Conservation (phyloP, 2,888 invertebrate species). For the Lottia gigantea region DNA sequence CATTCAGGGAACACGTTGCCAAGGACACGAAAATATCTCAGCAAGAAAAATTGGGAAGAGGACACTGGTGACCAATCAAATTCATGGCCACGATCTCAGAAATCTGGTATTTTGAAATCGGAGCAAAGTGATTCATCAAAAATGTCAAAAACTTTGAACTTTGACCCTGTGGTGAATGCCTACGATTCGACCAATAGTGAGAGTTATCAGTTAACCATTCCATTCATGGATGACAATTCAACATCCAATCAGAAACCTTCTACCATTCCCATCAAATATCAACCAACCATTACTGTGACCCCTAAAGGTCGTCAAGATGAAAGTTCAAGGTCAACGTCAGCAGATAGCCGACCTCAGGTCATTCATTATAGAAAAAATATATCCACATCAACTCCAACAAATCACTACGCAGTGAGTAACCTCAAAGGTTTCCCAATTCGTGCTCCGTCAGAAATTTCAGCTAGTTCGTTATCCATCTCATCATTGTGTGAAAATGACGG, state of each 20-base stretch:
- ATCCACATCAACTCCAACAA: neutral
- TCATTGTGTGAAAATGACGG: constrained; percentile 30
- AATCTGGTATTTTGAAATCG: constrained; percentile 53
- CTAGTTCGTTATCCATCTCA: constrained; percentile 27
- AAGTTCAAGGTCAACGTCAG: constrained; percentile 11
- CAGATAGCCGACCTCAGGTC: constrained; percentile 23
- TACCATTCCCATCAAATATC: constrained; percentile 45
- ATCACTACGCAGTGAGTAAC: constrained; percentile 13
- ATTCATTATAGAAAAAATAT: neutral
- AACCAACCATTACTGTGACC: constrained; percentile 50
- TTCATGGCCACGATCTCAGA: constrained; percentile 57
- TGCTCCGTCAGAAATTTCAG: constrained; percentile 21
- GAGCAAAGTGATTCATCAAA: constrained; percentile 41
- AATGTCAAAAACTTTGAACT: constrained; percentile 53
- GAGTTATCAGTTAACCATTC: constrained; percentile 41
- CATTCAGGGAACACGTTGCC: constrained; percentile 34
- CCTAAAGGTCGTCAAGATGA: constrained; percentile 31
- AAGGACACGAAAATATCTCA: constrained; percentile 19
- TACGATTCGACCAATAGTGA: constrained; percentile 51
- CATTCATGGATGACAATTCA: constrained; percentile 22
- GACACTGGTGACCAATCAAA: constrained; percentile 32
- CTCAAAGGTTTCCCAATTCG: constrained; percentile 32
- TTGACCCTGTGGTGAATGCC: constrained; percentile 56
- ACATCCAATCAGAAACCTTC: constrained; percentile 9
- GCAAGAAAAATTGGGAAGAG: constrained; percentile 26